Conservation (phyloP, 2,797 vertebrate genomes). For the Brachyalestes nurse region DNA sequence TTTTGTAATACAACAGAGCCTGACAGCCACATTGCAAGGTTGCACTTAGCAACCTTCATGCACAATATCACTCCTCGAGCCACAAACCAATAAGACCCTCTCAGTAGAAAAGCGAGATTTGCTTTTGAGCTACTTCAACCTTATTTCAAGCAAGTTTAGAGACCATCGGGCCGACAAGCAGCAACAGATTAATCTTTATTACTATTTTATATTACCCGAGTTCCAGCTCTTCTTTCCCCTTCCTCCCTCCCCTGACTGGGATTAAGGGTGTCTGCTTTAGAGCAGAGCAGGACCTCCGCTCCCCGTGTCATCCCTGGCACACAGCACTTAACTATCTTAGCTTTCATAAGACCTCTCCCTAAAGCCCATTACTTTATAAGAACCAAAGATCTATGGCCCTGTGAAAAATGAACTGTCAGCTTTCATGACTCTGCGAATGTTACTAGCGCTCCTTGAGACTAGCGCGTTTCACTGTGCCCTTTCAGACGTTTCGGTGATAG, state of each 20-base stretch:
- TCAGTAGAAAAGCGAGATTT: constrained; percentile 73
- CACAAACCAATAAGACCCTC: constrained; percentile 61
- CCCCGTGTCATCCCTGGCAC: constrained; percentile 63
- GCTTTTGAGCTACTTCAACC: constrained; percentile 83
- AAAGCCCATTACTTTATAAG: constrained; percentile 87
- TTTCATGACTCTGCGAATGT: constrained; percentile 86
- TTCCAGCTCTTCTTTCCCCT: constrained; percentile 67
- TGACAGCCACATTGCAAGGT: constrained; percentile 17
- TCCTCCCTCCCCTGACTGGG: constrained; percentile 64
- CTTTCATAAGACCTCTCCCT: constrained; percentile 83
- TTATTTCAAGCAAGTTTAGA: constrained; percentile 85
- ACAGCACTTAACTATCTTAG: constrained; percentile 85
- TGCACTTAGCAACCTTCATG: constrained; percentile 35
- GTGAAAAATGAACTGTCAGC: constrained; percentile 88
- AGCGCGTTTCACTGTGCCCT: constrained; percentile 65
- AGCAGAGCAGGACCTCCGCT: constrained; percentile 74
- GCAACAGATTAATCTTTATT: constrained; percentile 89
- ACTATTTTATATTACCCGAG: constrained; percentile 83
- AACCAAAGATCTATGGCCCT: constrained; percentile 83
- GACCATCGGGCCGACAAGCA: constrained; percentile 79
- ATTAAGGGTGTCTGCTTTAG: constrained; percentile 79
- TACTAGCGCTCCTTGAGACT: constrained; percentile 80
- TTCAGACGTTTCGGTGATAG: constrained; percentile 65
- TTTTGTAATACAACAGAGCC: not conserved
- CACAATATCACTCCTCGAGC: constrained; percentile 41